These are phyloP conservation scores for Diarsia brunnea DNA, from an alignment of 2,888 invertebrate genomes.

Conservation along the genomic window DNA sequence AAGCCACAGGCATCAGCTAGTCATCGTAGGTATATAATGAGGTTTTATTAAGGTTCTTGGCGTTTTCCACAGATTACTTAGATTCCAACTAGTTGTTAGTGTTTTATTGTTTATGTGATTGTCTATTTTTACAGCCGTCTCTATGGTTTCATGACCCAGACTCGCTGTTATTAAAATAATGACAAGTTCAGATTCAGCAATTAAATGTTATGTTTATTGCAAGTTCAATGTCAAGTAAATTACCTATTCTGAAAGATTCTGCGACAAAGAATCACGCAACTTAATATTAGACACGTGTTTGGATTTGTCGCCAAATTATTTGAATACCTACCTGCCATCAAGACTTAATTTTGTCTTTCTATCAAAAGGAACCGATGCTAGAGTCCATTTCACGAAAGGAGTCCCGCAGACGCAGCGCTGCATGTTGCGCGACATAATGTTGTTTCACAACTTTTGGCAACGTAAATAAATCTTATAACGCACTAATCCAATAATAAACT, in stretches of 20 bases:
- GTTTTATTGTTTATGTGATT: slow-evolving; percentile 33
- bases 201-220: neutral
- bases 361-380: neutral
- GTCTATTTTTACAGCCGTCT: slow-evolving; percentile 22
- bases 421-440: no score
- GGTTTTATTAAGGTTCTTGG: slow-evolving; percentile 19
- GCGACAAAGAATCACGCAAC: neutral
- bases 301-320: slow-evolving; percentile 24
- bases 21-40: no score
- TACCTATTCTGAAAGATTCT: neutral
- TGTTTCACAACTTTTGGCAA: no score
- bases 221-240: neutral
- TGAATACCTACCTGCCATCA: neutral
- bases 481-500: no score
- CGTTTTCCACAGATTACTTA: slow-evolving; percentile 18
- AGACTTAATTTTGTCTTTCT: neutral
- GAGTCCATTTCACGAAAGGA: no score
- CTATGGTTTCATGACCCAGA: slow-evolving; percentile 17
- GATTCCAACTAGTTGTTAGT: neutral
- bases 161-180: slow-evolving; percentile 29
- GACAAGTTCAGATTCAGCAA: neutral
- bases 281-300: neutral
- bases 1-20: no score
- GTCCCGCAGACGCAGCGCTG: no score
- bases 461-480: no score